Base-by-base conservation (phyloP, 1,140 invertebrate species). In the Melipona quadrifasciata region DNA sequence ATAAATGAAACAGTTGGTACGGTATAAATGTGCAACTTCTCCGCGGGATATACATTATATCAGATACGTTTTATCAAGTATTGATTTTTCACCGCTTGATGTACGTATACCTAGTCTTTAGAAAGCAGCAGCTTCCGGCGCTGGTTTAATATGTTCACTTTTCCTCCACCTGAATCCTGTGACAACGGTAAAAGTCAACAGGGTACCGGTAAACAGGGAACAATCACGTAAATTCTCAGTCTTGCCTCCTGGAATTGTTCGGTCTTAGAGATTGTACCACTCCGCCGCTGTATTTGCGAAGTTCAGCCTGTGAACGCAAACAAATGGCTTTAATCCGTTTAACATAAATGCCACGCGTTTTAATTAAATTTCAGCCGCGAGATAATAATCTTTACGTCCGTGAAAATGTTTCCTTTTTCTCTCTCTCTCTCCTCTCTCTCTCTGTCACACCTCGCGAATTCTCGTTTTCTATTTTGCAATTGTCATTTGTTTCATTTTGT, bases 381-480 rank as follows among this genome's bases (percentile, higher is more conserved):
- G 4, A 70, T 39, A 39, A 70, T 70, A 70, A 39, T 34, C 67
- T 67, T 67, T 14, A 14, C 67, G 11, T 24, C 21, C 21, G 4
- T 12, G 34, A 67, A 67, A 67, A 31, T 61, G 12, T n/a, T 61
- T n/a, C 19, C 17, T 67, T 19, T 34, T 5, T 34, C 10, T 11
- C 2, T 4, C 1, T 34, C 16, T 24, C 31, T 31, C 31, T 4
- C 8, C n/a, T 8, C 31, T 34, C 10, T 11, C 2, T 4, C 1
- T 34, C 16, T 39, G 21, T 24, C 27, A 34, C 65, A 34, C 65
- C 0, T 70, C 31, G 39, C 4, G 12, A 70, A 70, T 39, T 68
- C 51, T 58, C n/a, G n/a, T 68, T 67, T 72, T 67, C 65, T 72
- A 47, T 73, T 78, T 68, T 83, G 39, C 51, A 74, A 34, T 67